These are phyloP conservation scores for Burhinus oedicnemus DNA, from an alignment of 2,113 vertebrate species.

Conservation along the genomic window DNA sequence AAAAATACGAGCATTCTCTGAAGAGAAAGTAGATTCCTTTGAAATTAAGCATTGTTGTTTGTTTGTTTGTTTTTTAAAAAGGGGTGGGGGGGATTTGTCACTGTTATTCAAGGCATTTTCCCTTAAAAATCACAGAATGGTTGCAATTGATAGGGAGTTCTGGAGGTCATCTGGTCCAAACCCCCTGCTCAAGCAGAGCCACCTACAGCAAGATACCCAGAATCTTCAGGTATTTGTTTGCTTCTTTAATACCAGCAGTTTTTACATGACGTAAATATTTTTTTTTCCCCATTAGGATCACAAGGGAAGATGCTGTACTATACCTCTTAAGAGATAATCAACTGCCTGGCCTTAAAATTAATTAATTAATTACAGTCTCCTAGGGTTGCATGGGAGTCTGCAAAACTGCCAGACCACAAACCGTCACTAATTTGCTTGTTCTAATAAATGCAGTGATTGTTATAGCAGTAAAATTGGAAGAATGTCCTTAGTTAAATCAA, in stretches of 20 bases:
- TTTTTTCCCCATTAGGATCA: background rate
- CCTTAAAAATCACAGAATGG: background rate
- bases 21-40: background rate
- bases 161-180: background rate
- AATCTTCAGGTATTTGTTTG: background rate
- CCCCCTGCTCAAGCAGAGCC: background rate
- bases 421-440: background rate
- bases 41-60: background rate
- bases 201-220: background rate
- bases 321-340: background rate
- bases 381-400: background rate
- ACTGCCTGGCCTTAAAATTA: background rate
- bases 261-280: background rate
- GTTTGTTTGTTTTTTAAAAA: too few species aligned
- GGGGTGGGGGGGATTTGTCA: fast-evolving
- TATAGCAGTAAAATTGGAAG: background rate
- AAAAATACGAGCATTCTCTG: background rate
- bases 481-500: background rate
- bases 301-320: background rate
- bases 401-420: background rate
- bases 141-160: background rate
- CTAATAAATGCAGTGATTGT: background rate
- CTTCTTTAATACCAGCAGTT: background rate
- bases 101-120: background rate
- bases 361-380: background rate